Base-by-base conservation (phyloP, 1,140 invertebrate genomes). In the Zaprionus vittiger region DNA sequence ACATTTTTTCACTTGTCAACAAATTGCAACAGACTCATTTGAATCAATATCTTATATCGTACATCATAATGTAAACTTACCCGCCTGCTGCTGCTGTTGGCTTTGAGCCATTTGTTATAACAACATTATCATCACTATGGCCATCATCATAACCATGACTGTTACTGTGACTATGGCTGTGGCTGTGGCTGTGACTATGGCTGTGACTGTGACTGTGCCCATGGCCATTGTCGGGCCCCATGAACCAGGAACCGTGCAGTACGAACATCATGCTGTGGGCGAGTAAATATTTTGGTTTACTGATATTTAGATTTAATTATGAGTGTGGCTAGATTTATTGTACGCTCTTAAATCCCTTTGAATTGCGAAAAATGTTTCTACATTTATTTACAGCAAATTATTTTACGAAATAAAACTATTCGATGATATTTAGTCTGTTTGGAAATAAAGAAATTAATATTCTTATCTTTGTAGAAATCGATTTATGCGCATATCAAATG, bases 211-310 rank as follows among this genome's bases (percentile, higher is more conserved):
- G 82, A 22, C 76, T 75, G 54, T 90, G 83, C 0, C 82, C 59
- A 34, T 91, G 84, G 11, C 82, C 78, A 52, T 49, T 70, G 49
- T 74, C 73, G 54, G 73, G 64, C 52, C 93, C 93, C n/a, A 63
- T 70, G 52, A 91, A 72, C 81, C 94, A 95, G 37, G 94, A 94
- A 4, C 95, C 95, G 84, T 97, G 96, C 54, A 98, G 93, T 31
- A 96, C 94, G 22, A 95, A 92, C 26, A 96, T 96, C 94, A 98
- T 96, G 69, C 96, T 96, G 84, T 74, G 61, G 73, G 56, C 44
- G 20, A 82, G 62, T 55, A 38, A 11, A 63, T 41, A 68, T 67
- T 34, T 67, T 55, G 7, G 63, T 77, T 62, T 73, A 24, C 63
- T 55, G 12, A 73, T 77, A 67, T 73, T 67, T 62, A 66, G 26